Evolutionary conservation across 2,888 invertebrate species (phyloP), one percentile per base, ranked within the genome.

Genomic region (Megalurothrips usitatus): DNA sequence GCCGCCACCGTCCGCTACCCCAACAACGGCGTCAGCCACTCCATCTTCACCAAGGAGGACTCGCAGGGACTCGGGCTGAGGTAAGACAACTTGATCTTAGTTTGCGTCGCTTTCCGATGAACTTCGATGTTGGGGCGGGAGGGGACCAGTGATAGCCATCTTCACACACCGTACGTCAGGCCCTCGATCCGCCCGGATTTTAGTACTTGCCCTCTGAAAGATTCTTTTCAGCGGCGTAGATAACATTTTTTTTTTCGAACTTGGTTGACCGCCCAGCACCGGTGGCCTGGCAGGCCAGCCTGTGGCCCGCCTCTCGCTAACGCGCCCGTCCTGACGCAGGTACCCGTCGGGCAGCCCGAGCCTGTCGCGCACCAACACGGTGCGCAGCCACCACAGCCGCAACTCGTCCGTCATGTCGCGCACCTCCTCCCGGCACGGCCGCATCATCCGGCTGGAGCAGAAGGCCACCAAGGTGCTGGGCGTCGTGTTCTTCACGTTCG

Each of bases 381-480:
- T 91, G 9, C 90, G 93, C 81, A 90, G 92, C 0, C 94, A 94
- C 85, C 94, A 94, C 86, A 93, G 93, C 17, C 89, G 94, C 81
- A 94, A 94, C 84, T 94, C 94, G 28, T 94, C 94, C 86, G 93
- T 95, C 0, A 92, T 94, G 80, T 85, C 85, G 43, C 82, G 85
- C 34, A 85, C 84, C n/a, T 85, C 85, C 4, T 94, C 94, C 10
- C 90, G 95, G 0, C 95, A 95, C 85, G 95, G 95, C 0, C 89
- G 95, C 82, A 95, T 94, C 85, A 92, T 97, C 81, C 91, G 95
- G 8, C 90, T 96, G 81, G 97, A 98, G 87, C 97, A 98, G 86
- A 98, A 98, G 87, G 98, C 98, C 0, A 97, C 98, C 17, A 97
- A 98, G 88, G 98, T 97, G 8, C 88, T 97, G 28, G 97, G 97